phyloP scores from a whole-genome alignment of 1,140 invertebrate species.

The Hypothenemus hampei region DNA sequence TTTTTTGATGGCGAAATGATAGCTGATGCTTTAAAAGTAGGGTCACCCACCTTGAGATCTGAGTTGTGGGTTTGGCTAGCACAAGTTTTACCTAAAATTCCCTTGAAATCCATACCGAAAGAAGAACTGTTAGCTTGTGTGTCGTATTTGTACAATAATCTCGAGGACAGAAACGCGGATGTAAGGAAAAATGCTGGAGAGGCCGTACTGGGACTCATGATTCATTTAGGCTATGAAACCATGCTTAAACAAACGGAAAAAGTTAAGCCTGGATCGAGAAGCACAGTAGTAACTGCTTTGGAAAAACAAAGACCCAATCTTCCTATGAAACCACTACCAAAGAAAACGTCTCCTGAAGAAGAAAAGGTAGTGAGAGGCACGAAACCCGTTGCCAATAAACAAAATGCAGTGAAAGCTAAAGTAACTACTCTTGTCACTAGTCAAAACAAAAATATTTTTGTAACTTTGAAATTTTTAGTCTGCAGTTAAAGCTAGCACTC shows the following conservation, averaged over 20 bases:
- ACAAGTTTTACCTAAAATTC: conserved; percentile 68
- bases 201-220: conserved; percentile 86
- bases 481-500: conserved; percentile 30
- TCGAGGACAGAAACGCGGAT: conserved; percentile 88
- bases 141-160: conserved; percentile 71
- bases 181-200: conserved; percentile 87
- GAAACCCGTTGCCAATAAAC: conserved; percentile 36
- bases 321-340: conserved; percentile 74
- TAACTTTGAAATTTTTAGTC: background rate
- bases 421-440: conserved; percentile 13
- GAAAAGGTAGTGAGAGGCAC: conserved; percentile 47
- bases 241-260: conserved; percentile 77
- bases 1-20: conserved; percentile 89
- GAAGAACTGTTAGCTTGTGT: conserved; percentile 78
- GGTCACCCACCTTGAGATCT: conserved; percentile 73
- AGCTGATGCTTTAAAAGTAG: conserved; percentile 74
- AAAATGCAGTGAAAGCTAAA: conserved; percentile 40
- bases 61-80: conserved; percentile 83
- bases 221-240: conserved; percentile 80
- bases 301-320: conserved; percentile 83
- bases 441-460: background rate
- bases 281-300: conserved; percentile 68
- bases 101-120: conserved; percentile 67
- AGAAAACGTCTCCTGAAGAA: conserved; percentile 46
- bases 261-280: conserved; percentile 83